Base-by-base conservation (phyloP, 2,797 vertebrate genomes). In the Acestrorhynchus altus region DNA sequence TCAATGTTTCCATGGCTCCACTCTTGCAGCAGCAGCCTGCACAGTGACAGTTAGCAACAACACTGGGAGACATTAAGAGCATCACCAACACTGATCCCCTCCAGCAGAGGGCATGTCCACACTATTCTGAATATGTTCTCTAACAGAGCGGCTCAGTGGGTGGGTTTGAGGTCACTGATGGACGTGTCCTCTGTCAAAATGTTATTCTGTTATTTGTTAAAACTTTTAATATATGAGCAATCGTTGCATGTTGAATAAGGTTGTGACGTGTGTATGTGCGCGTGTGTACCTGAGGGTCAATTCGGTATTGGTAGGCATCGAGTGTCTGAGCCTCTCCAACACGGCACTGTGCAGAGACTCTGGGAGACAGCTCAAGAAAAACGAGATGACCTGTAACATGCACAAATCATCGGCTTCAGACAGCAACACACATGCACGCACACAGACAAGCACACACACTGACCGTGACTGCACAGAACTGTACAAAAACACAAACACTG, bases 311-410 rank as follows among this genome's bases (percentile, higher is more conserved):
- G 90, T 91, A 83, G 96, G 96, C 97, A 98, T 96, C 70, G 89
- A 81, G 88, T 95, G 93, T 83, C 92, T 92, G 83, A 99, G 95
- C 59, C 94, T 93, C 91, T 99, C 96, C 94, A 99, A 92, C 8
- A 95, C 91, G 86, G 93, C 92, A 83, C 95, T 95, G 93, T 96
- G 95, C 77, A 96, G 96, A 76, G 94, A 92, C 74, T 90, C 93
- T 35, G 95, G 96, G 87, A 98, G 92, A 87, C 93, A 95, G 90
- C 93, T 95, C 90, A 99, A 91, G 90, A 97, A 98, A 79, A 96
- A 94, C 80, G 92, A 87, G 87, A 98, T 93, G 80, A 99, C 96
- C 98, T 99, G 93, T 4, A 89, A 82, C 75, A 39, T 60, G 76
- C n/a, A 60, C 6, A 1, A 56, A 39, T n/a, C n/a, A n/a, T n/a